Evolutionary conservation across 2,888 invertebrate genomes (phyloP), one percentile per base, ranked within the genome.

Genomic region (Ecdyonurus torrentis): DNA sequence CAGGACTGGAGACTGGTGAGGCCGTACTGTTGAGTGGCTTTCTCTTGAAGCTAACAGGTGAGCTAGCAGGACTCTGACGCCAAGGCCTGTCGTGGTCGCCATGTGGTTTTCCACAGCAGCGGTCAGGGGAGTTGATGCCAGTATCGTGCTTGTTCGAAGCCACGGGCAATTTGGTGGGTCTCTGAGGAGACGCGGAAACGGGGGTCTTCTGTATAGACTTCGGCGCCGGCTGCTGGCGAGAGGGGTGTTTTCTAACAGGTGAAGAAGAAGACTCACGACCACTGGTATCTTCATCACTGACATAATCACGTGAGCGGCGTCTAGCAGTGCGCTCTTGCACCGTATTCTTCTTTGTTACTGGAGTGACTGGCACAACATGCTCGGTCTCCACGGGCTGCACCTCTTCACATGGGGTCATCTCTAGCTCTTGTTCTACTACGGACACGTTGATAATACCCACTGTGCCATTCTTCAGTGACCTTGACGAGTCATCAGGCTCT

Each of bases 41-140:
- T n/a, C n/a, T 55, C 15, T 37, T 37, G 7, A 15, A 15, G 15
- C 37, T 62, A 20, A n/a, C 15, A 0, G 63, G 52, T 52, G 52
- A 24, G 52, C 23, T 52, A 52, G 20, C 23, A 23, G 59, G 52
- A n/a, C 59, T 23, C 23, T 63, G 63, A 15, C 63, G 59, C 59
- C 59, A 59, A 1, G 63, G 63, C 23, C 59, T 63, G 20, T 61
- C 61, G 15, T 23, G n/a, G 55, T n/a, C 55, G 7, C 55, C 55
- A 22, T 55, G 55, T 18, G 3, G n/a, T 5, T n/a, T 5, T 7
- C 55, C 55, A n/a, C 55, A 55, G 55, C 55, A 55, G 7, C 55
- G n/a, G n/a, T 55, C 55, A n/a, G n/a, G 19, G 7, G n/a, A 22
- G 7, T 55, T 7, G 15, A 55, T 7, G 7, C 19, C n/a, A 10